phyloP scores from a whole-genome alignment of 2,797 vertebrate genomes.

The Semotilus atromaculatus region DNA sequence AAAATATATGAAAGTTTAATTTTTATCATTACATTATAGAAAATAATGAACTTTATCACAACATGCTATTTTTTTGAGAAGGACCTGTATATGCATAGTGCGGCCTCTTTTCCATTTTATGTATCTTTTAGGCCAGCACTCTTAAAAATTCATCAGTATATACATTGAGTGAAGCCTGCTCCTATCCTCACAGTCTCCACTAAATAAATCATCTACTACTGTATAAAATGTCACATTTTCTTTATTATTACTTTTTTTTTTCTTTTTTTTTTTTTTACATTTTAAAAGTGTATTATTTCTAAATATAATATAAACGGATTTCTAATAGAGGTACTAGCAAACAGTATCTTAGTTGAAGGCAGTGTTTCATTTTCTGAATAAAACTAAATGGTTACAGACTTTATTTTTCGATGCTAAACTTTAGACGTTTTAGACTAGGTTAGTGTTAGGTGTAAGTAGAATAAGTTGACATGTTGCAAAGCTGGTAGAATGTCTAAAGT shows the following conservation, averaged over 20 bases:
- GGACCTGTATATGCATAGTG: too few relatives aligned
- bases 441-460: neutral
- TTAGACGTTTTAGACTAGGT: neutral
- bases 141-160: too few relatives aligned
- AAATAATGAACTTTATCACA: too few relatives aligned
- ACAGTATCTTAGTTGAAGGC: neutral
- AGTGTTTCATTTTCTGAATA: neutral
- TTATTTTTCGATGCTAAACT: neutral
- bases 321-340: neutral
- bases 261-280: too few relatives aligned
- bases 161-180: too few relatives aligned
- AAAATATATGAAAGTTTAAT: too few relatives aligned
- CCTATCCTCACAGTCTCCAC: neutral
- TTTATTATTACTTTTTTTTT: neutral
- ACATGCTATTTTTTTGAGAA: too few relatives aligned
- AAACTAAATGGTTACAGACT: neutral
- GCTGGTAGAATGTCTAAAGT: neutral
- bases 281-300: too few relatives aligned
- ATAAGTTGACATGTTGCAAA: neutral
- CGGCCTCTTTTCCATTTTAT: too few relatives aligned
- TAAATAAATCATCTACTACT: neutral
- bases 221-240: too few relatives aligned
- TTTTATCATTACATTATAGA: too few relatives aligned
- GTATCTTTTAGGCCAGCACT: too few relatives aligned
- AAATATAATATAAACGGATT: neutral